Evolutionary conservation across 2,797 vertebrate genomes (phyloP).

Genomic region (Carcharodon carcharias): DNA sequence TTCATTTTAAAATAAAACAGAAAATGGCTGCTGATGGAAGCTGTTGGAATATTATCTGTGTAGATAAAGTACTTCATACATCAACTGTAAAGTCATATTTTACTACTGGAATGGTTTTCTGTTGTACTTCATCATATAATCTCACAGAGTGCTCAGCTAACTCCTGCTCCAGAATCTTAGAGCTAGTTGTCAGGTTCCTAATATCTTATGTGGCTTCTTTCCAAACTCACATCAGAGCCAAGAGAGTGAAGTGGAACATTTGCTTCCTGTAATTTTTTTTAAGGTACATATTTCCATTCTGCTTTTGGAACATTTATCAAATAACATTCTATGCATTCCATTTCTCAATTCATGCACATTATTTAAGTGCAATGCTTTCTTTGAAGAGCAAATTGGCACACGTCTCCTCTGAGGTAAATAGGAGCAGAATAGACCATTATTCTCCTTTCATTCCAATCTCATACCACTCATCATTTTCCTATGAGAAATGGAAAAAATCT

Average conservation of each 20-base stretch:
- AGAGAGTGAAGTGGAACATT: constrained; percentile 8
- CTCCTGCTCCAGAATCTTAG: neutral
- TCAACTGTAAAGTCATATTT: constrained; percentile 28
- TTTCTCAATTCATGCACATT: neutral
- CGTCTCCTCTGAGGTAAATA: neutral
- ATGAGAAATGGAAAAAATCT: constrained; percentile 14
- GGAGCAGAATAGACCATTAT: neutral
- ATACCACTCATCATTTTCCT: neutral
- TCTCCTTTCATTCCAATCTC: neutral
- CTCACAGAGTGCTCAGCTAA: constrained; percentile 1
- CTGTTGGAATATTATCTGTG: neutral
- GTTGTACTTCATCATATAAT: neutral
- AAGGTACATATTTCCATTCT: neutral
- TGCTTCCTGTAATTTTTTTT: neutral
- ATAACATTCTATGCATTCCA: constrained; percentile 1
- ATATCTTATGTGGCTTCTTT: constrained; percentile 32
- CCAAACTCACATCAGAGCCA: neutral
- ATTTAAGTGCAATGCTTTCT: neutral
- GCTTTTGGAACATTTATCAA: neutral
- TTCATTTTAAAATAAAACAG: constrained; percentile 9
- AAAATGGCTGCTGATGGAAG: constrained; percentile 17
- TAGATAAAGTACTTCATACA: neutral
- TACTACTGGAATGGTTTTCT: constrained; percentile 11
- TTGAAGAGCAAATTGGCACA: neutral
- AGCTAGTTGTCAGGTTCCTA: neutral